These are phyloP conservation scores for Cyclopterus lumpus DNA, from an alignment of 2,797 vertebrate genomes.

Conservation along the genomic window DNA sequence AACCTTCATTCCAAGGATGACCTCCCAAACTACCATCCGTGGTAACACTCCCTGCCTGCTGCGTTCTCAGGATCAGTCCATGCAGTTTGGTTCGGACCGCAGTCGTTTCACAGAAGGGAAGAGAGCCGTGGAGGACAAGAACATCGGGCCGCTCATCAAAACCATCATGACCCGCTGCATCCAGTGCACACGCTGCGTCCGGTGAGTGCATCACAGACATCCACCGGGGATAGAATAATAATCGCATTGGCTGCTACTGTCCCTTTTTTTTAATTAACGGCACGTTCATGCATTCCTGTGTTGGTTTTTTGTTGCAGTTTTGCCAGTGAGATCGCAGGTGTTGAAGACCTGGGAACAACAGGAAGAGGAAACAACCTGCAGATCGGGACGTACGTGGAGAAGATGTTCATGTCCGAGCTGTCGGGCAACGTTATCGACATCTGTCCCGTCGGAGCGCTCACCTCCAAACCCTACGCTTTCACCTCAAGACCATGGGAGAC, in stretches of 20 bases:
- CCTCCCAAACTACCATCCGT: neutral
- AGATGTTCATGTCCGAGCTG: constrained; percentile 99
- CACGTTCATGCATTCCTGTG: neutral
- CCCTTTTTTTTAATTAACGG: neutral
- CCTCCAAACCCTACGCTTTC: constrained; percentile 98
- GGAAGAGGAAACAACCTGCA: constrained; percentile 96
- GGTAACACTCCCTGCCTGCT: neutral
- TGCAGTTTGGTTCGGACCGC: constrained; percentile 98
- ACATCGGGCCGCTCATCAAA: constrained; percentile 96
- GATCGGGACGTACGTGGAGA: constrained; percentile 97
- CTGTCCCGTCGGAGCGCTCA: constrained; percentile 97
- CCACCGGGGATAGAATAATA: too few species aligned
- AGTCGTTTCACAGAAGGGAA: constrained; percentile 95
- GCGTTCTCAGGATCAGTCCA: constrained; percentile 85
- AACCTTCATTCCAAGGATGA: neutral
- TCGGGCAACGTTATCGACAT: constrained; percentile 97
- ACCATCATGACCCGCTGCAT: constrained; percentile 99
- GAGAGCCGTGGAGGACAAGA: constrained; percentile 98
- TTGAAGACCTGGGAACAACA: constrained; percentile 97
- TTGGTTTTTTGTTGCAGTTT: constrained; percentile 81
- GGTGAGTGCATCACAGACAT: constrained; percentile 75
- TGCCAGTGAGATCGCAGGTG: constrained; percentile 96
- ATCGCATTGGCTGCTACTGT: neutral
- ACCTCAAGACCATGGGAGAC: constrained; percentile 97
- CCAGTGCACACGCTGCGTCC: constrained; percentile 97